Conservation (phyloP, 2,888 invertebrate genomes). For the Thereva unica region DNA sequence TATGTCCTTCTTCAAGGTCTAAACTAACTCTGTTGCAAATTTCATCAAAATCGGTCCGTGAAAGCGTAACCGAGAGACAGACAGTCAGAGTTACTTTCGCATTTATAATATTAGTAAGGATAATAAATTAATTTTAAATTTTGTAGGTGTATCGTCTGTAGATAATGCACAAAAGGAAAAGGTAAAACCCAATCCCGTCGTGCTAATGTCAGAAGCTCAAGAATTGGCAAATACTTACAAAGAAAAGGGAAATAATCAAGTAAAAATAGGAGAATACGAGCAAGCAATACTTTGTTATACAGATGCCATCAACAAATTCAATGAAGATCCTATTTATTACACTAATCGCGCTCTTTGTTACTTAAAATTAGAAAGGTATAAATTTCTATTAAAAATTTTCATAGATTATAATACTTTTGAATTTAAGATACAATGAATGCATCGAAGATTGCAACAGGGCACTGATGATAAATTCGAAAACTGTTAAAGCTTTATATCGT, state of each 20-base stretch:
- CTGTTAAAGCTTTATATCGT: conserved; percentile 83
- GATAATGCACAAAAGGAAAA: no score
- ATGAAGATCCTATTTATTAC: conserved; percentile 77
- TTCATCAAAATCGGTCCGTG: no score
- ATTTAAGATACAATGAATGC: conserved; percentile 50
- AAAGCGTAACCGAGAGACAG: no score
- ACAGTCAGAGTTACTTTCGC: no score
- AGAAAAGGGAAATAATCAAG: conserved; percentile 77
- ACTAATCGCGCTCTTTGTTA: conserved; percentile 89
- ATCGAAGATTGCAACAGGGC: conserved; percentile 78
- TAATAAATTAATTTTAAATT: no score
- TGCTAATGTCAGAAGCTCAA: not conserved
- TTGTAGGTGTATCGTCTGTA: no score
- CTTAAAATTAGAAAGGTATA: conserved; percentile 76
- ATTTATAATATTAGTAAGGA: no score
- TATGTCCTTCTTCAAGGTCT: no score
- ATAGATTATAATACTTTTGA: not conserved
- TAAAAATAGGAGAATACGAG: conserved; percentile 77
- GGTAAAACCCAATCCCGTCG: no score
- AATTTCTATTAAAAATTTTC: no score
- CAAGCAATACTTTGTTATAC: conserved; percentile 86
- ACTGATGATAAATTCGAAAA: conserved; percentile 73
- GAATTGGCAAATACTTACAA: conserved; percentile 51
- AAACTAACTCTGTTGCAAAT: no score
- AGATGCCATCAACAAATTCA: conserved; percentile 81